These are phyloP conservation scores for Sus cebifrons DNA, from an alignment of 2,797 vertebrate species.

Conservation along the genomic window DNA sequence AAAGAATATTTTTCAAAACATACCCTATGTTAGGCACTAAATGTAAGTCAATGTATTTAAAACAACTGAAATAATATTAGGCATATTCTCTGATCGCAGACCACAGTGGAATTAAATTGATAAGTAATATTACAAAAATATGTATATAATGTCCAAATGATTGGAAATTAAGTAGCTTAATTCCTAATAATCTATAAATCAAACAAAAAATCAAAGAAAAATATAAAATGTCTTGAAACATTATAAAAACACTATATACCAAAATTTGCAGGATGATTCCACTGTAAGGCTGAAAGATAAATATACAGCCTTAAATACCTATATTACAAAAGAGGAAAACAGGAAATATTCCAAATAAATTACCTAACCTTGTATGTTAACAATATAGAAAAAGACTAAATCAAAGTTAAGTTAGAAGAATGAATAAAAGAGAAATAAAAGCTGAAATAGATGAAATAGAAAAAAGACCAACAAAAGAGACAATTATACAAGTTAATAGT, in stretches of 20 bases:
- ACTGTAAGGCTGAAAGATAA: not conserved
- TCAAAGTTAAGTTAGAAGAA: not conserved
- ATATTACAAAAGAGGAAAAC: not conserved
- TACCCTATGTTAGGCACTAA: not conserved
- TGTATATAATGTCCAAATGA: not conserved
- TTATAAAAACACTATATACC: not conserved
- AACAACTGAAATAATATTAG: not conserved
- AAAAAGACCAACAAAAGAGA: not conserved
- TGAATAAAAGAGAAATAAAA: conserved; percentile 14
- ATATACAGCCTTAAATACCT: not conserved
- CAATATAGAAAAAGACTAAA: not conserved
- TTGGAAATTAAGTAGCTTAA: not conserved
- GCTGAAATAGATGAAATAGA: not conserved
- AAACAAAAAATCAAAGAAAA: not conserved
- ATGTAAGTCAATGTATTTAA: not conserved
- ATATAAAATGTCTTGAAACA: not conserved
- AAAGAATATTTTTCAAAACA: not conserved
- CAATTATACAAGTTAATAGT: not conserved
- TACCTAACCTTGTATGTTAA: not conserved
- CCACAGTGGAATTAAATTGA: not conserved
- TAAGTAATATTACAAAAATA: not conserved
- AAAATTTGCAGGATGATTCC: not conserved
- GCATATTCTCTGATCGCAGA: not conserved
- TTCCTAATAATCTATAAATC: not conserved
- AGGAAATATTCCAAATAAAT: conserved; percentile 8